Percentiles rank a stretch among this genome's conserved stretches.
Evolutionary conservation across 2,113 vertebrate species (phyloP).

Genomic region (Falcunculus frontatus): DNA sequence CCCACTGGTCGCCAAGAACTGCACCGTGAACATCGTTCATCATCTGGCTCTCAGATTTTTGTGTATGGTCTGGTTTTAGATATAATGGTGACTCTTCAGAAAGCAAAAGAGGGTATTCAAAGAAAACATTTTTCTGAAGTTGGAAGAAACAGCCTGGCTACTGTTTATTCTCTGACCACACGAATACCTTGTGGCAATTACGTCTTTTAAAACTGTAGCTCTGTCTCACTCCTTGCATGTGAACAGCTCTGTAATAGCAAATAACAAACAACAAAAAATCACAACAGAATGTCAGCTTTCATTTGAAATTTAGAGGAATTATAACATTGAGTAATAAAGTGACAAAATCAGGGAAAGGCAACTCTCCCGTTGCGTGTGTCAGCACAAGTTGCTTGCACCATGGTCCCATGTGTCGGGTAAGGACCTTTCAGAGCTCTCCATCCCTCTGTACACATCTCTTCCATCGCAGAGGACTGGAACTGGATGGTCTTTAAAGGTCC

Average conservation of each 20-base stretch:
- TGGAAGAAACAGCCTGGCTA: constrained; percentile 7
- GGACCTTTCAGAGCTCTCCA: not conserved
- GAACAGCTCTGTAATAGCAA: not conserved
- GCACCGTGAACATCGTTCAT: not conserved
- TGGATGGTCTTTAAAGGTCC: not conserved
- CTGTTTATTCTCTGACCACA: constrained; percentile 12
- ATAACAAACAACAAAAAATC: not conserved
- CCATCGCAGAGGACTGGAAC: not conserved
- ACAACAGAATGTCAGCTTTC: constrained; percentile 10
- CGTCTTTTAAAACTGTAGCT: not conserved
- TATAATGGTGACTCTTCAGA: not conserved
- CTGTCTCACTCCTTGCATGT: not conserved
- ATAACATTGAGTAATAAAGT: not conserved
- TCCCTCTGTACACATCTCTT: not conserved
- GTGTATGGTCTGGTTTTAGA: not conserved
- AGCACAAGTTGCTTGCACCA: not conserved
- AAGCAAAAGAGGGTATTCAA: constrained; percentile 4
- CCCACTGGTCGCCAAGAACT: not conserved
- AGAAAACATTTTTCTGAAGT: constrained; percentile 31
- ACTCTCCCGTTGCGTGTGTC: not conserved
- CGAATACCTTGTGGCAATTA: constrained; percentile 20
- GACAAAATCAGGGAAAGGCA: not conserved
- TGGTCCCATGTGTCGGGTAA: not conserved
- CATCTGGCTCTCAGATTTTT: not conserved
- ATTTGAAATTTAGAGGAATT: not conserved